Conservation (phyloP, 2,888 invertebrate species). For the Mayetiola destructor region DNA sequence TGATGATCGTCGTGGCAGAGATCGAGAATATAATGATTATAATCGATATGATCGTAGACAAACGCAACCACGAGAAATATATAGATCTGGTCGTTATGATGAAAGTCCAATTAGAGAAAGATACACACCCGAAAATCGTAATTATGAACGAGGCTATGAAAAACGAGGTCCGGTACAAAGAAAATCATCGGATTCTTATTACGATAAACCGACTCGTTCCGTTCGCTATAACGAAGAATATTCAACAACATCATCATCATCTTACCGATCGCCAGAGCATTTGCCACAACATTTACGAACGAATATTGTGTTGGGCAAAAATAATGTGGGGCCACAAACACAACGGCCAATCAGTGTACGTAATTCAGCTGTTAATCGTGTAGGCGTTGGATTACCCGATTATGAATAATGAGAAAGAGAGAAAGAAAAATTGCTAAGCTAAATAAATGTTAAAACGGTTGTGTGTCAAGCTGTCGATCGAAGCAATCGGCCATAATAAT, state of each 20-base stretch:
- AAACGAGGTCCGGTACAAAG: neutral
- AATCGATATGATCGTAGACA: neutral
- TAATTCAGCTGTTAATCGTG: constrained; percentile 19
- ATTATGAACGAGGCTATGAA: neutral
- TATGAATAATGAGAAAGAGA: constrained; percentile 12
- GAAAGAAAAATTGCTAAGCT: neutral
- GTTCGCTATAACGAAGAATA: neutral
- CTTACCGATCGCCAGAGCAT: neutral
- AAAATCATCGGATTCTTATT: neutral
- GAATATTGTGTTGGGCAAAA: constrained; percentile 18
- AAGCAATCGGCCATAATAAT: too few species aligned
- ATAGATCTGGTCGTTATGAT: neutral
- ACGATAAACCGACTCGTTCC: neutral
- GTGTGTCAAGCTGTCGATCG: too few species aligned
- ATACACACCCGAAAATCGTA: neutral
- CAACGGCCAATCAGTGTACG: constrained; percentile 18
- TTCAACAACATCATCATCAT: neutral
- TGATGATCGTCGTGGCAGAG: neutral
- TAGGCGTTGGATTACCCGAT: constrained; percentile 20
- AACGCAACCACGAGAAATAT: neutral
- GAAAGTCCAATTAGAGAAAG: constrained; percentile 2
- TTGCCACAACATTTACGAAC: constrained; percentile 17
- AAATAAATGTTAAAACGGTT: too few species aligned
- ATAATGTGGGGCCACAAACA: constrained; percentile 14
- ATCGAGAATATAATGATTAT: neutral